Conservation (phyloP, 1,140 invertebrate genomes). For the Leptoteleia sp. region DNA sequence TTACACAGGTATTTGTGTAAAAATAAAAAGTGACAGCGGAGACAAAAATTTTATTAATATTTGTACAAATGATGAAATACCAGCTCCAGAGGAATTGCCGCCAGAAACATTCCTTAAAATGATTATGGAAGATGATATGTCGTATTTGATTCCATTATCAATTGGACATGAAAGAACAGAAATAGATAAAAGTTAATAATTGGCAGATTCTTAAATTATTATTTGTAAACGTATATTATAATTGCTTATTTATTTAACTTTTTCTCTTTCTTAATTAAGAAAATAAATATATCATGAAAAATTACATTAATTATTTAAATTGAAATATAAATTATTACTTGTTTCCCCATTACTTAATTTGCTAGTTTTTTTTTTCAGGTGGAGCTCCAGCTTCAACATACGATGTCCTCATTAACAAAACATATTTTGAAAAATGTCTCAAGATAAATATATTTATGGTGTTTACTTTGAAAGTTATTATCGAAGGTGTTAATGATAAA, state of each 20-base stretch:
- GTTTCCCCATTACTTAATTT: too few species aligned
- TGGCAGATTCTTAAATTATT: too few species aligned
- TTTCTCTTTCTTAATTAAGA: too few species aligned
- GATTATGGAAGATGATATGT: conserved; percentile 86
- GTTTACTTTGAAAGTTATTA: conserved; percentile 74
- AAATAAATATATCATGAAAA: too few species aligned
- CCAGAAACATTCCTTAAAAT: conserved; percentile 88
- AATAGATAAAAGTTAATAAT: conserved; percentile 84
- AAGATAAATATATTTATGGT: conserved; percentile 70
- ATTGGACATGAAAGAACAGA: conserved; percentile 90
- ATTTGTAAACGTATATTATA: too few species aligned
- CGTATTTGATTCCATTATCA: conserved; percentile 92
- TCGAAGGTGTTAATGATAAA: conserved; percentile 73
- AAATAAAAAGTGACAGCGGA: conserved; percentile 85
- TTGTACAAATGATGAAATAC: conserved; percentile 88
- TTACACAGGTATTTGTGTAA: conserved; percentile 89
- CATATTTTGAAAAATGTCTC: conserved; percentile 75
- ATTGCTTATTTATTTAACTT: too few species aligned
- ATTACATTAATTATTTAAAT: too few species aligned
- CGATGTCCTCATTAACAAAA: conserved; percentile 76
- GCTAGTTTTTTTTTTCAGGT: too few species aligned
- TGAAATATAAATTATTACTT: too few species aligned
- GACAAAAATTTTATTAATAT: conserved; percentile 91
- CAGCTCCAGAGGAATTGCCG: conserved; percentile 89
- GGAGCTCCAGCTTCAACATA: conserved; percentile 70